Base-by-base conservation (phyloP, 1,140 invertebrate species). In the Bathynomus jamesi region DNA sequence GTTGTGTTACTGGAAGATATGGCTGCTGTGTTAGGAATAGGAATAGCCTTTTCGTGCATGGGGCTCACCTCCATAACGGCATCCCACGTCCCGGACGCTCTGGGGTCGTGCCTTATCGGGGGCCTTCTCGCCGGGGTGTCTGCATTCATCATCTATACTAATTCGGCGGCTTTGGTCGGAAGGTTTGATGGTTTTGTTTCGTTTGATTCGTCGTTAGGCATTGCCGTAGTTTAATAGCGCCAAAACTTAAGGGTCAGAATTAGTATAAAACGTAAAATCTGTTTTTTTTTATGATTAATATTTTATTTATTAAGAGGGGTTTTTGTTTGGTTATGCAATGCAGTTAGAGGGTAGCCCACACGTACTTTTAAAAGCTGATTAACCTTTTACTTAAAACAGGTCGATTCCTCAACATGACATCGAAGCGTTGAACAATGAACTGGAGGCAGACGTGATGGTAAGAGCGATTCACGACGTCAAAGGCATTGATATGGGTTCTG, bases 401-500 rank as follows among this genome's bases (percentile, higher is more conserved):
- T 98, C 95, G 24, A 96, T 98, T 80, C 90, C 94, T 3, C 86
- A 90, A 79, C 89, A 94, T 76, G 88, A 90, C 75, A 84, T 96
- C 62, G 89, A 95, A 78, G 89, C 89, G 81, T 97, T 99, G 32
- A 98, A 97, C 82, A 82, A 88, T 63, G 89, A 92, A 78, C 83
- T 99, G 67, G 95, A 98, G 84, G 87, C 88, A 76, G 96, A 99
- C 84, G 89, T 97, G 53, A 97, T 99, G 93, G 94, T 99, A 62
- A 87, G 96, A 81, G 95, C 95, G 4, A 94, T 99, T 78, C 92
- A 98, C 82, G 97, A 99, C 82, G 95, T 99, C 0, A 99, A 99
- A 84, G 96, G 96, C 63, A 99, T 98, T 74, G 94, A 98, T 81
- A 95, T 99, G 87, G 96, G 96, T 13, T 95, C 92, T 81, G 90